Percentiles rank a stretch among this genome's conserved stretches.
Conservation (phyloP, 2,113 vertebrate species). For the Oncorhynchus gorbuscha region DNA sequence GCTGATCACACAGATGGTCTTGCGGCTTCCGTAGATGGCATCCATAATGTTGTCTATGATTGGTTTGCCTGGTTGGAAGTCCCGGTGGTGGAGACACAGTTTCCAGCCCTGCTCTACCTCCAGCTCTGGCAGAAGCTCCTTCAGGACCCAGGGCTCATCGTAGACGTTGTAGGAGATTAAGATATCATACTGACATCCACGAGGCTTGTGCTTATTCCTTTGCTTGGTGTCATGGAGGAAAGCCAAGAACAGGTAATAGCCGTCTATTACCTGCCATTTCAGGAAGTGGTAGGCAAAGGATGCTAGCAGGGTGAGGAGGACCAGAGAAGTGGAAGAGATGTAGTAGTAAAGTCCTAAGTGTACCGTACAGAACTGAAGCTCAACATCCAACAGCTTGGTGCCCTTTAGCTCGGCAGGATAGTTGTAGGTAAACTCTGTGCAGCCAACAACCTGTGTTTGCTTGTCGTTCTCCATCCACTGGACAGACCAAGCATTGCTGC, state of each 20-base stretch:
- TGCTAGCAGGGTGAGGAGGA: conserved; percentile 47
- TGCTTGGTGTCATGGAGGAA: conserved; percentile 60
- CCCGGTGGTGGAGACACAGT: conserved; percentile 77
- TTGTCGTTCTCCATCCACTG: conserved; percentile 44
- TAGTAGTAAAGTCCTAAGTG: conserved; percentile 54
- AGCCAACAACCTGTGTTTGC: conserved; percentile 67
- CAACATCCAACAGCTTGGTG: conserved; percentile 52
- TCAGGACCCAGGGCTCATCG: conserved; percentile 73
- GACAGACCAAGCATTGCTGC: conserved; percentile 65
- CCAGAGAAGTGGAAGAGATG: conserved; percentile 31
- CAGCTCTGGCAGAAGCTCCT: conserved; percentile 68
- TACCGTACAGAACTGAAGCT: conserved; percentile 37
- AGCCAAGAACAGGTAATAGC: conserved; percentile 70
- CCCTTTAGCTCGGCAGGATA: conserved; percentile 54
- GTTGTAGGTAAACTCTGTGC: conserved; percentile 67
- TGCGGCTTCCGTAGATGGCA: conserved; percentile 73
- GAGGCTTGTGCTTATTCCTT: conserved; percentile 28
- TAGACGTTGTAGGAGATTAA: conserved; percentile 75
- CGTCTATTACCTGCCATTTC: conserved; percentile 63
- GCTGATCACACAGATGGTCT: conserved; percentile 78
- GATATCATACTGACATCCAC: conserved; percentile 64
- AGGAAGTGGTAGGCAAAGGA: conserved; percentile 66
- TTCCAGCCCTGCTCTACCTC: conserved; percentile 73
- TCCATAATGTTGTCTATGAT: conserved; percentile 78
- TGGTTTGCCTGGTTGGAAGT: conserved; percentile 75